Percentiles rank a stretch among this genome's conserved stretches.
Conservation (phyloP, 2,888 invertebrate species). For the Zelleria hepariella region DNA sequence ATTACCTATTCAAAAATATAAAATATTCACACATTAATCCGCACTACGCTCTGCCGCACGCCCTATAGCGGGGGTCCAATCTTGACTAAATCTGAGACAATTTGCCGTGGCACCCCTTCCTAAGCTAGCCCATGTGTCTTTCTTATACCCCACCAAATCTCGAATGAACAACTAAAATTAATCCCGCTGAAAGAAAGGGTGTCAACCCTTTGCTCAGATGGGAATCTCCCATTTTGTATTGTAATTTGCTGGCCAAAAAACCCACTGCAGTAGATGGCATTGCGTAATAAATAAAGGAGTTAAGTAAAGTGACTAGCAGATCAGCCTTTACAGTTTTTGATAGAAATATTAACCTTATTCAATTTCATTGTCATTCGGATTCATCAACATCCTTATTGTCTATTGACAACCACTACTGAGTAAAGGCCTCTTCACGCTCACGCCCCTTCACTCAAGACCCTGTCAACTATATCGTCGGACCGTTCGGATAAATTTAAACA, state of each 20-base stretch:
- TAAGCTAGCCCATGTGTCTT: slow-evolving; percentile 71
- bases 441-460: no score
- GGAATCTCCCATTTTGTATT: neutral
- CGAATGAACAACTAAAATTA: slow-evolving; percentile 71
- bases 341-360: no score
- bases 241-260: neutral
- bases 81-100: slow-evolving; percentile 70
- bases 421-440: no score
- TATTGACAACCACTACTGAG: no score
- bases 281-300: no score
- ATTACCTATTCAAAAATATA: slow-evolving; percentile 48
- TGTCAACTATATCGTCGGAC: no score
- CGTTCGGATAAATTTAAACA: no score
- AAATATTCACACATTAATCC: slow-evolving; percentile 59
- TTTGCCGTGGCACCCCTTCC: slow-evolving; percentile 57
- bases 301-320: no score
- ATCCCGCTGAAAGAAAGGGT: slow-evolving; percentile 68
- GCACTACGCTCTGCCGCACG: slow-evolving; percentile 67
- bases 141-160: slow-evolving; percentile 70
- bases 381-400: no score
- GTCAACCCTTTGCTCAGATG: slow-evolving; percentile 31
- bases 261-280: no score
- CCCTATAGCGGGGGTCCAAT: slow-evolving; percentile 63
- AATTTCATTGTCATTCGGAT: no score
- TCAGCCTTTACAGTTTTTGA: no score